These are phyloP conservation scores for Drusus annulatus DNA, from an alignment of 1,140 invertebrate genomes.

Conservation along the genomic window DNA sequence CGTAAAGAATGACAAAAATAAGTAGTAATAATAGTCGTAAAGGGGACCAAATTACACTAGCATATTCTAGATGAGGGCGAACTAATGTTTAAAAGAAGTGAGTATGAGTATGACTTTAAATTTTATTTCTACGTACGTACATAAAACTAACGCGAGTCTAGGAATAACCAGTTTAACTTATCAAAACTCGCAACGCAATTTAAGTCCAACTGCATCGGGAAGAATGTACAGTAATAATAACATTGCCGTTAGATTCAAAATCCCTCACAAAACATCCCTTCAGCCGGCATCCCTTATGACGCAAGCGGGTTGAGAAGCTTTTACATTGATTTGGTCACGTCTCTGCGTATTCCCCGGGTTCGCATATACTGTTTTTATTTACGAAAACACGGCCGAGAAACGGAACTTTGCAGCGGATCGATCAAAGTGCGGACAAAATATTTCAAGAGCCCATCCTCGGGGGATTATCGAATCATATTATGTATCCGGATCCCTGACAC, in stretches of 20 bases:
- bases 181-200: not conserved
- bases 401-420: slow-evolving; percentile 43
- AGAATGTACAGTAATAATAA: not conserved
- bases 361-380: slow-evolving; percentile 57
- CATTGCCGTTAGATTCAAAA: not conserved
- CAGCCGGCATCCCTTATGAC: slow-evolving; percentile 10
- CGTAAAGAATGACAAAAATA: too few species aligned
- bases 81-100: too few species aligned
- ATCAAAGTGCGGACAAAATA: slow-evolving; percentile 56
- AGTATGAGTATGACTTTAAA: too few species aligned
- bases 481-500: slow-evolving; percentile 11
- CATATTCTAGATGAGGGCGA: too few species aligned
- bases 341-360: slow-evolving; percentile 51
- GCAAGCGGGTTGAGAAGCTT: slow-evolving; percentile 47
- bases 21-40: too few species aligned
- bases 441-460: slow-evolving; percentile 37
- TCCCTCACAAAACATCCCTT: not conserved
- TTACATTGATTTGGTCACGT: slow-evolving; percentile 60
- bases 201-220: not conserved
- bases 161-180: not conserved
- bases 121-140: too few species aligned
- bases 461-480: slow-evolving; percentile 34
- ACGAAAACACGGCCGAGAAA: slow-evolving; percentile 32
- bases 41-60: too few species aligned
- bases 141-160: not conserved